Percentiles rank a stretch among this genome's conserved stretches.
Conservation (phyloP, 1,140 invertebrate genomes). For the Chymomyza costata region DNA sequence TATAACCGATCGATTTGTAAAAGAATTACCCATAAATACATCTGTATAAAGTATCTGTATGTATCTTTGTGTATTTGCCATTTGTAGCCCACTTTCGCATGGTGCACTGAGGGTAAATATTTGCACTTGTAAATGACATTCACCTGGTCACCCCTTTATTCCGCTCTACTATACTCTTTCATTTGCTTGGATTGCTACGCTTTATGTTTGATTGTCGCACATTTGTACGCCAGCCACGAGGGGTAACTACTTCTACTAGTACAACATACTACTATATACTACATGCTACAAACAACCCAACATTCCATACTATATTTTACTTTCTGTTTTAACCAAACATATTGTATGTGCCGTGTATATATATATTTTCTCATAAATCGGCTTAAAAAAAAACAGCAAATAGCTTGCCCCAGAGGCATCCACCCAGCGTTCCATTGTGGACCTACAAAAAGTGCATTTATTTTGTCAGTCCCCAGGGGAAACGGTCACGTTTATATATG, state of each 20-base stretch:
- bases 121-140: constrained; percentile 71
- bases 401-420: too few relatives aligned
- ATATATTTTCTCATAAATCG: constrained; percentile 55
- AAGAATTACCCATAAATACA: too few relatives aligned
- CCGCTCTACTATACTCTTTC: constrained; percentile 12
- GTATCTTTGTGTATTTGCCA: constrained; percentile 56
- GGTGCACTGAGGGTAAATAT: constrained; percentile 59
- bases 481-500: constrained; percentile 37
- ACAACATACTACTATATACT: not conserved
- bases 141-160: constrained; percentile 31
- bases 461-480: constrained; percentile 31
- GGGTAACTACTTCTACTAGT: not conserved
- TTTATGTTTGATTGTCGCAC: constrained; percentile 44
- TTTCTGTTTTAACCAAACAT: constrained; percentile 54
- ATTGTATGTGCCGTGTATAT: constrained; percentile 54
- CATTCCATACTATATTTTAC: too few relatives aligned
- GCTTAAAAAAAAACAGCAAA: constrained; percentile 66
- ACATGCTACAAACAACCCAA: too few relatives aligned
- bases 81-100: constrained; percentile 49
- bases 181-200: constrained; percentile 24
- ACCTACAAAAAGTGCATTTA: constrained; percentile 43
- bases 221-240: not conserved
- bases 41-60: constrained; percentile 17
- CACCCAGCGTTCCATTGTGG: too few relatives aligned
- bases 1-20: too few relatives aligned